Percentiles rank a stretch among this genome's conserved stretches.
Evolutionary conservation across 2,797 vertebrate species (phyloP).

Genomic region (Acrossocheilus fasciatus): DNA sequence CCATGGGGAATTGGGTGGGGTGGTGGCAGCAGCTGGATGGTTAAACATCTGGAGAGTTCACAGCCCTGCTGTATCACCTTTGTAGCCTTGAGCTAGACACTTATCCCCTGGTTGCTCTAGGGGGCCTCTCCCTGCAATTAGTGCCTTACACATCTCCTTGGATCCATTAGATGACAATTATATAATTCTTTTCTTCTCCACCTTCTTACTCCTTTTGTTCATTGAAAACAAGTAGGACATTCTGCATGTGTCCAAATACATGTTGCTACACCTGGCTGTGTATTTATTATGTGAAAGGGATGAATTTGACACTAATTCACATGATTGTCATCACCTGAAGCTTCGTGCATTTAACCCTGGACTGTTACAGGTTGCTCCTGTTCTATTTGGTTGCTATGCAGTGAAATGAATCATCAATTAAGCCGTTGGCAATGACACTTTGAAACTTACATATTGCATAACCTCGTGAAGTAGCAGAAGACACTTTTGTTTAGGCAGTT

Average conservation of each 20-base stretch:
- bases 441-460: not conserved
- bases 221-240: not conserved
- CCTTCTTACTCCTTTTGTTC: not conserved
- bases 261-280: not conserved
- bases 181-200: not conserved
- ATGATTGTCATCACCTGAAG: not conserved
- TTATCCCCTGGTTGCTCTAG: not conserved
- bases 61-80: not conserved
- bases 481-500: not conserved
- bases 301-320: not conserved
- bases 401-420: not conserved
- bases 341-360: not conserved
- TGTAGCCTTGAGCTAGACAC: not conserved
- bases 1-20: not conserved
- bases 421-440: not conserved
- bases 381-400: not conserved
- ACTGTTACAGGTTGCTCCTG: not conserved
- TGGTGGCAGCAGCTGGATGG: not conserved
- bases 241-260: not conserved
- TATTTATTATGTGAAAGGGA: not conserved
- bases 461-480: not conserved
- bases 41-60: constrained; percentile 15
- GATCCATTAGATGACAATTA: not conserved
- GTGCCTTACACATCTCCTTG: not conserved
- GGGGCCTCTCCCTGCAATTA: not conserved